Evolutionary conservation across 2,113 vertebrate species (phyloP), one percentile per base, ranked within the genome.

Genomic region (Vicugna pacos): DNA sequence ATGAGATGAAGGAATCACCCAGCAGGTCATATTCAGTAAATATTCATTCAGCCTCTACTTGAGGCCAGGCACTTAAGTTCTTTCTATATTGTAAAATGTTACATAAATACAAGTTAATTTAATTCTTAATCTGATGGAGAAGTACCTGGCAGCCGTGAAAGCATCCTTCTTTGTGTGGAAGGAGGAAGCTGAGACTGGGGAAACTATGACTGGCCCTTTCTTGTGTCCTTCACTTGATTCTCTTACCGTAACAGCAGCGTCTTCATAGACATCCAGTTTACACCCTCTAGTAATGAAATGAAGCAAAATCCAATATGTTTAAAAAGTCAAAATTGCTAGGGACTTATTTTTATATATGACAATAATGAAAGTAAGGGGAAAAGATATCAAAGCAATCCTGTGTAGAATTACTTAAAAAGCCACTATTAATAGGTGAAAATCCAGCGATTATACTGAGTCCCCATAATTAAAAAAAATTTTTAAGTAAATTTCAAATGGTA

Each of bases 401-500:
- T 84, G 16, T 19, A 54, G 32, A 24, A 32, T 81, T 87, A 67
- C 28, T 80, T 89, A 58, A 87, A 56, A 46, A 46, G 20, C 12
- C 22, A 48, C 0, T 26, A 10, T 70, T 26, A 60, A 38, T 73
- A 67, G 46, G 22, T 84, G 32, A 84, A 84, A 64, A 80, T 67
- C 42, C 7, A 56, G 9, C 3, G 38, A 67, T 87, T 65, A 67
- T 67, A 50, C 73, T 79, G 12, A 60, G 8, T 32, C 5, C 1
- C 1, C 3, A 17, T 80, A 81, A 52, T 8, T 72, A 58, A 72
- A 6, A 58, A 72, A 6, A 72, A 30, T 12, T 54, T 54, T 16
- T n/a, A 28, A 89, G 35, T 65, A 82, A 93, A 88, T 84, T 94
- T 79, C 12, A 93, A 83, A 16, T 69, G 75, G 17, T 20, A 93